Percentiles rank a stretch among this genome's conserved stretches.
phyloP scores from a whole-genome alignment of 2,113 vertebrate genomes.

The Paracanthobrama guichenoti region DNA sequence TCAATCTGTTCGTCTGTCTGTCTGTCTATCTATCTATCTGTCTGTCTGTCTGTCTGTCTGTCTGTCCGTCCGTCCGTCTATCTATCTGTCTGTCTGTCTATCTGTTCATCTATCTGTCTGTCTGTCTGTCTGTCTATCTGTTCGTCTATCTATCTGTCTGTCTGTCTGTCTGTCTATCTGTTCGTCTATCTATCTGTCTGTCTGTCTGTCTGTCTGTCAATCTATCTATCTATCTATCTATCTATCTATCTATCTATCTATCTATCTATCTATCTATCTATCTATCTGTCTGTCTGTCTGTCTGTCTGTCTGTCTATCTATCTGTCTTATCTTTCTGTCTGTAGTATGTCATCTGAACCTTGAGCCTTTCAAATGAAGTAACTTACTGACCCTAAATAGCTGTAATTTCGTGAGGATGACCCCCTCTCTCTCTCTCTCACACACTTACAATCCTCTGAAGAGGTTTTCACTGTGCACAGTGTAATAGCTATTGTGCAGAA shows the following conservation, averaged over 20 bases:
- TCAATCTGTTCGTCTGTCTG: no score
- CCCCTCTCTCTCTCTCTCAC: background rate
- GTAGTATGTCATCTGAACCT: background rate
- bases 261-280: background rate
- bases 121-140: no score
- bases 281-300: background rate
- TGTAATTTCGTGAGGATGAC: conserved; percentile 57
- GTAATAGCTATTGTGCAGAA: conserved; percentile 57
- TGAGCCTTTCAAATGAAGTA: conserved; percentile 58
- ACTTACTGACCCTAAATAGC: conserved; percentile 65
- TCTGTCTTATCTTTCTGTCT: background rate
- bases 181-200: no score
- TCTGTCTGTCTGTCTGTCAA: no score
- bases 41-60: no score
- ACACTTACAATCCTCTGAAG: conserved; percentile 46
- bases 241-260: no score
- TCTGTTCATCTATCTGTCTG: no score
- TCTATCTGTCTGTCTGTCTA: no score
- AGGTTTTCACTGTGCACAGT: conserved; percentile 63
- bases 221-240: no score
- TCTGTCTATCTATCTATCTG: no score
- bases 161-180: background rate
- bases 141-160: background rate
- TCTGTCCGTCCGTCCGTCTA: no score
- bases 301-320: background rate